phyloP scores from a whole-genome alignment of 2,888 invertebrate species.

The Morpho achilles region DNA sequence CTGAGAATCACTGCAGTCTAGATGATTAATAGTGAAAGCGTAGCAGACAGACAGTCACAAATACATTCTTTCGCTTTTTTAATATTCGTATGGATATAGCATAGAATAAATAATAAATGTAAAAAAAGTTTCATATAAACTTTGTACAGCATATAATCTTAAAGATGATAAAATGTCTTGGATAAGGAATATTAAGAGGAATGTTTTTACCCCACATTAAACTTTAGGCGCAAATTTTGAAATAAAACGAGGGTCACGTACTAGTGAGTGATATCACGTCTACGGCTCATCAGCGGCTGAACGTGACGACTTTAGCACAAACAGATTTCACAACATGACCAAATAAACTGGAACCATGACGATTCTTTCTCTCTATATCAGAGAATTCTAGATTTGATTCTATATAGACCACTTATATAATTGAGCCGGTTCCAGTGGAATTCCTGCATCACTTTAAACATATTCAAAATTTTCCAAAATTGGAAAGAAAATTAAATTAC shows the following conservation, averaged over 20 bases:
- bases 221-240: conserved; percentile 52
- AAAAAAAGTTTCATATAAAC: no score
- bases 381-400: no score
- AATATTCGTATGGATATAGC: no score
- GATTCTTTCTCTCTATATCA: no score
- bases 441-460: neutral
- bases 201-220: conserved; percentile 37
- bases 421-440: no score
- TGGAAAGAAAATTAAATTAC: no score
- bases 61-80: no score
- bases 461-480: neutral
- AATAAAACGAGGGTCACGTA: conserved; percentile 70
- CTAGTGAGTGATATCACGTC: conserved; percentile 77
- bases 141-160: neutral
- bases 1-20: no score
- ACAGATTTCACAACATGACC: conserved; percentile 73
- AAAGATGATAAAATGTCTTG: conserved; percentile 8
- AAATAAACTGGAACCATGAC: conserved; percentile 37
- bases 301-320: conserved; percentile 77
- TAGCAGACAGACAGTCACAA: no score
- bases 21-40: no score
- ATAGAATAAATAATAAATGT: no score
- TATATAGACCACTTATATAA: no score
- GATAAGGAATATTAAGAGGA: conserved; percentile 27
- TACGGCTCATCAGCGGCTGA: conserved; percentile 74